Conservation (phyloP, 2,797 vertebrate genomes). For the Lateolabrax maculatus region DNA sequence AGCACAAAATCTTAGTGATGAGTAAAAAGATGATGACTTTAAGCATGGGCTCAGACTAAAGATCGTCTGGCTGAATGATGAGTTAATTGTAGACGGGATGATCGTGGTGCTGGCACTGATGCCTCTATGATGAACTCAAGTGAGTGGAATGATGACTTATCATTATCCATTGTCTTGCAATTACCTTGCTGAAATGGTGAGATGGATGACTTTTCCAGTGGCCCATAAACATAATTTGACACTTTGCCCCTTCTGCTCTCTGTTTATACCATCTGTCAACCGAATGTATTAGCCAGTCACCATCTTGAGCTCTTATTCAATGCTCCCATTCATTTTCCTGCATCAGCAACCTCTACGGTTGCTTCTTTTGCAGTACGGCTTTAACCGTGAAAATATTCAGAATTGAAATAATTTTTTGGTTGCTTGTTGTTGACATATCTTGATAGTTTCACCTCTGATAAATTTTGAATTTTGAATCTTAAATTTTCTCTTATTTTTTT, state of each 20-base stretch:
- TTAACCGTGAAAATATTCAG: not conserved
- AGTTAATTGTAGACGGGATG: slow-evolving; percentile 56
- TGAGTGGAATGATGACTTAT: slow-evolving; percentile 73
- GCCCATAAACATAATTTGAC: slow-evolving; percentile 56
- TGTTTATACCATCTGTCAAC: slow-evolving; percentile 48
- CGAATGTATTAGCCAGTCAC: slow-evolving; percentile 4
- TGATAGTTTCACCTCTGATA: slow-evolving; percentile 5
- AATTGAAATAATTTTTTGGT: not conserved
- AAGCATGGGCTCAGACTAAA: slow-evolving; percentile 28
- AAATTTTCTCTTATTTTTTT: slow-evolving; percentile 12
- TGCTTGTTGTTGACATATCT: not conserved
- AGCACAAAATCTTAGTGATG: slow-evolving; percentile 11
- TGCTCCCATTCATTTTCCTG: not conserved
- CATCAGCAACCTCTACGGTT: not conserved
- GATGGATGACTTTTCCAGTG: slow-evolving; percentile 55
- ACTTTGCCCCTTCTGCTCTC: slow-evolving; percentile 33
- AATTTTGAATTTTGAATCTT: slow-evolving; percentile 7
- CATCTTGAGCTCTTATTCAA: slow-evolving; percentile 25
- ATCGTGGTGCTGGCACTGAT: slow-evolving; percentile 22
- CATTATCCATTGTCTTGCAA: slow-evolving; percentile 64
- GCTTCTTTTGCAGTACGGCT: not conserved
- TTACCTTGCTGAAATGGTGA: slow-evolving; percentile 61
- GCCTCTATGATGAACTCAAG: slow-evolving; percentile 65
- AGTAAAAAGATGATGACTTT: slow-evolving; percentile 16
- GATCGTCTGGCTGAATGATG: slow-evolving; percentile 34